These are phyloP conservation scores for Acronicta aceris DNA, from an alignment of 2,888 invertebrate genomes.

Conservation along the genomic window DNA sequence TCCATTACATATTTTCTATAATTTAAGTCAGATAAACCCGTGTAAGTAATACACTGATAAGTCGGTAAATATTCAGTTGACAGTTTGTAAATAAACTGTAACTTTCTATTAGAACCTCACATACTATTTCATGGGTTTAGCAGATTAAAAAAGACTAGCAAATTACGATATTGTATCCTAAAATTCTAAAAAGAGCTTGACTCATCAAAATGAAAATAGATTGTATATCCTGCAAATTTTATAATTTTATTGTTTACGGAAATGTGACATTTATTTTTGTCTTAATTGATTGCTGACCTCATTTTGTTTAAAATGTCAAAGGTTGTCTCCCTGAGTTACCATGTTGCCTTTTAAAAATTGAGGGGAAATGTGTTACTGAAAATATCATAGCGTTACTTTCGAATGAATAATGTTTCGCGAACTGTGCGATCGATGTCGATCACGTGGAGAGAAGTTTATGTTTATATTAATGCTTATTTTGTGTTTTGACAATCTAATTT, in stretches of 20 bases:
- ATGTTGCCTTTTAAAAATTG: neutral
- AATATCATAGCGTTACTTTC: neutral
- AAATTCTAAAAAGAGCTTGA: neutral
- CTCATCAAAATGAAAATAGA: slow-evolving; percentile 5
- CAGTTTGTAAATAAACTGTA: no score
- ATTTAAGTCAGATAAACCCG: neutral
- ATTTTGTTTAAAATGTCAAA: slow-evolving; percentile 15
- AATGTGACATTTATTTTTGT: slow-evolving; percentile 16
- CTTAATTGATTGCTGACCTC: slow-evolving; percentile 18
- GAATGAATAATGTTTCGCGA: neutral
- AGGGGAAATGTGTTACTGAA: neutral
- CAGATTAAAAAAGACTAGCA: neutral
- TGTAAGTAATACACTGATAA: slow-evolving; percentile 2
- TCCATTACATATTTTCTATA: neutral
- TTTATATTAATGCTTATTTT: slow-evolving; percentile 21
- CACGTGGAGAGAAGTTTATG: slow-evolving; percentile 36
- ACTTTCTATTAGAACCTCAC: no score
- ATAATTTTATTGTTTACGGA: neutral
- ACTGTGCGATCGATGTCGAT: slow-evolving; percentile 3
- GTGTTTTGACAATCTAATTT: slow-evolving; percentile 35
- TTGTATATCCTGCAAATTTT: neutral
- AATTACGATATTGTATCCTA: neutral
- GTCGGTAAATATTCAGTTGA: neutral
- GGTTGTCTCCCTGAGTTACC: neutral
- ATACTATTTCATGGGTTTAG: no score